Percentiles rank a stretch among this genome's conserved stretches.
Conservation (phyloP, 2,797 vertebrate species). For the Peromyscus eremicus region DNA sequence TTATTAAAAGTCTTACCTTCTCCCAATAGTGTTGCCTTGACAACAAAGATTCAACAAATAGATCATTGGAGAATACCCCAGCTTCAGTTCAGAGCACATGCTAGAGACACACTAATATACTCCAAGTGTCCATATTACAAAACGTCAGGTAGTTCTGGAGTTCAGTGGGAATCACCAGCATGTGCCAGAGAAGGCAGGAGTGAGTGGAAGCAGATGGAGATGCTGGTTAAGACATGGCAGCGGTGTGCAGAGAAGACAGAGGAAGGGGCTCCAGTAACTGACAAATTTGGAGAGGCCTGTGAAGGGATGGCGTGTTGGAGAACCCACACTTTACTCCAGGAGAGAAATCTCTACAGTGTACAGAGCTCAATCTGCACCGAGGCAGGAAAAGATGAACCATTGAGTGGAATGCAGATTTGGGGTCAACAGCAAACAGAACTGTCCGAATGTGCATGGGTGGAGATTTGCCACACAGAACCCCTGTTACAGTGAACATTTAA, state of each 20-base stretch:
- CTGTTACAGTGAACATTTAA: neutral
- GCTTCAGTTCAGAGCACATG: neutral
- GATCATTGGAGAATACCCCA: neutral
- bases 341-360: neutral
- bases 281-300: neutral
- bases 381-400: neutral
- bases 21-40: neutral
- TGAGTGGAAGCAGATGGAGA: no score
- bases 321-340: neutral
- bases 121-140: neutral
- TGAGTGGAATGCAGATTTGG: neutral
- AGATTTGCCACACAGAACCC: neutral
- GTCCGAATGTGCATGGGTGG: neutral
- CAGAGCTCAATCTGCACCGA: neutral
- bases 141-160: neutral
- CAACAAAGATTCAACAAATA: no score
- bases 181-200: neutral
- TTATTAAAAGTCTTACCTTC: neutral
- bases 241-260: neutral
- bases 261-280: neutral
- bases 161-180: neutral
- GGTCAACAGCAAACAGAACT: neutral
- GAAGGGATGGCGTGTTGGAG: neutral
- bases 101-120: neutral
- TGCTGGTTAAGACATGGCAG: neutral